These are phyloP conservation scores for Caenorhabditis auriculariae DNA, from an alignment of 2,888 invertebrate species.

Conservation along the genomic window DNA sequence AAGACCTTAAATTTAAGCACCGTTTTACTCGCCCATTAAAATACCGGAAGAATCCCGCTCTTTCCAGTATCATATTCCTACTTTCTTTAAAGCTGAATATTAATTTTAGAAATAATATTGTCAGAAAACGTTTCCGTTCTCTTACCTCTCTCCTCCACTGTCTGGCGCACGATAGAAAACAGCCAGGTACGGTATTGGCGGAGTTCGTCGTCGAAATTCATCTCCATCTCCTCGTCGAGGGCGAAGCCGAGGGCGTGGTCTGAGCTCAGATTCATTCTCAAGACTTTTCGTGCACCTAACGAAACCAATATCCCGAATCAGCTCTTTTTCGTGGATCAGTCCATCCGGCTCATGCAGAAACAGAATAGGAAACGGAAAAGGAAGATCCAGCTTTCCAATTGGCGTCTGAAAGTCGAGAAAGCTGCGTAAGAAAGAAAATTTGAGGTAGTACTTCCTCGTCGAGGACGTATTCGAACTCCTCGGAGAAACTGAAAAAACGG, in stretches of 20 bases:
- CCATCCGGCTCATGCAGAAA: constrained; percentile 39
- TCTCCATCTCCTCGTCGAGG: constrained; percentile 47
- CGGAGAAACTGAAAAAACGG: constrained; percentile 25
- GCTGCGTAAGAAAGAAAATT: no score
- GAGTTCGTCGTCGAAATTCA: constrained; percentile 46
- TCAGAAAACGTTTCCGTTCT: no score
- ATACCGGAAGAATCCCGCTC: no score
- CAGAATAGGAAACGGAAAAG: constrained; percentile 31
- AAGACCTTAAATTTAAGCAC: no score
- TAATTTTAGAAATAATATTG: no score
- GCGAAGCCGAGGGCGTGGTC: constrained; percentile 43
- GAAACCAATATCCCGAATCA: constrained; percentile 49
- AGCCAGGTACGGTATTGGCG: constrained; percentile 31
- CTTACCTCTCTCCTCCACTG: constrained; percentile 4
- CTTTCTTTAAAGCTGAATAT: no score
- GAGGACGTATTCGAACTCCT: constrained; percentile 35
- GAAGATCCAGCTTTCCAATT: constrained; percentile 20
- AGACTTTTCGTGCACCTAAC: no score
- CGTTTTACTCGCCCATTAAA: no score
- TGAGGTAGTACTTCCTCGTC: constrained; percentile 21
- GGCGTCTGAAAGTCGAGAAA: constrained; percentile 15
- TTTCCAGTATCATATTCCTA: no score
- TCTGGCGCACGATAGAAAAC: constrained; percentile 12
- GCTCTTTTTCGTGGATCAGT: constrained; percentile 41
- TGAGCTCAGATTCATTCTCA: no score